Evolutionary conservation across 2,113 vertebrate species (phyloP).

Genomic region (Plestiodon gilberti): DNA sequence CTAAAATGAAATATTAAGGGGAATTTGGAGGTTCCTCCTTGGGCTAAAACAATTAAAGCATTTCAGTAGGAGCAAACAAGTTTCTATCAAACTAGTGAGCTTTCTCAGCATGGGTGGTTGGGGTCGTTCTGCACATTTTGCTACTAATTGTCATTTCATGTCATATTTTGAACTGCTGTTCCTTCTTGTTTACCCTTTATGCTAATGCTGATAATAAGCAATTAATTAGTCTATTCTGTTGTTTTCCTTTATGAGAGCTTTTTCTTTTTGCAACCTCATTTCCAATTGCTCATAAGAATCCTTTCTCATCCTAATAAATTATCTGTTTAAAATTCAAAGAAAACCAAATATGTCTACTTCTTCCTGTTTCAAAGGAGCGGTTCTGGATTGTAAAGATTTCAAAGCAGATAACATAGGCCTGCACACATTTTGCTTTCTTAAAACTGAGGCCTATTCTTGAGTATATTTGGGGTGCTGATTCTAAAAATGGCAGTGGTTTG

Average conservation of each 20-base stretch:
- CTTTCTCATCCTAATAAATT: conserved; percentile 18
- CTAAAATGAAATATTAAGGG: not conserved
- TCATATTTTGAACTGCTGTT: conserved; percentile 2
- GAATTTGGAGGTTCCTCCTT: not conserved
- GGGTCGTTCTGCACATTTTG: too few species aligned
- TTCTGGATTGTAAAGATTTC: conserved; percentile 19
- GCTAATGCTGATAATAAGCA: not conserved
- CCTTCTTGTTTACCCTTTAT: not conserved
- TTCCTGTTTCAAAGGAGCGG: not conserved
- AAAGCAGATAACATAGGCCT: conserved; percentile 26
- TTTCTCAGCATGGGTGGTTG: not conserved
- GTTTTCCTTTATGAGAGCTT: not conserved
- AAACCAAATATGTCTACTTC: not conserved
- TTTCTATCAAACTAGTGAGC: not conserved
- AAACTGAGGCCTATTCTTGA: too few species aligned
- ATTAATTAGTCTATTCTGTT: not conserved
- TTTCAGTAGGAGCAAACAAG: not conserved
- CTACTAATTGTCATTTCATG: conserved; percentile 12
- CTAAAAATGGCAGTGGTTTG: too few species aligned
- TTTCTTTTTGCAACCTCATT: not conserved
- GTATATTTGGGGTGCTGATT: too few species aligned
- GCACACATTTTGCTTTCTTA: too few species aligned
- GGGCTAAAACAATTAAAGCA: not conserved
- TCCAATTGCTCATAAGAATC: not conserved
- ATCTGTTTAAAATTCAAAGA: conserved; percentile 10